Conservation (phyloP, 2,888 invertebrate species). For the Octodonta nipae region DNA sequence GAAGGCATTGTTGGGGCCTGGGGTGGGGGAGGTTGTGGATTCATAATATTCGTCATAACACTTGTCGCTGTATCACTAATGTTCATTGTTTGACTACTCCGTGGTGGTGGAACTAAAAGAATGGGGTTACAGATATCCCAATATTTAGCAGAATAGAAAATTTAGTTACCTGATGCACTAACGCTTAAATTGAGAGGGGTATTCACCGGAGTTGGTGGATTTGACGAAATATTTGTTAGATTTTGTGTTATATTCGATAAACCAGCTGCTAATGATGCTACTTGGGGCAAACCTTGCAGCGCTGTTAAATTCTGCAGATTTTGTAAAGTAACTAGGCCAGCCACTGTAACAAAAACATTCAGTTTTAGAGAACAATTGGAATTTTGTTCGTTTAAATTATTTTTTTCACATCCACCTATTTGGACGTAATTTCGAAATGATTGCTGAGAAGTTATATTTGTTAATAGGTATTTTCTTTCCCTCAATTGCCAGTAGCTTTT, state of each 20-base stretch:
- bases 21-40: constrained; percentile 17
- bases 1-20: constrained; percentile 19
- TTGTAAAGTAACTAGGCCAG: constrained; percentile 57
- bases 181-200: constrained; percentile 75
- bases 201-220: constrained; percentile 46
- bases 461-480: no score
- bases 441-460: no score
- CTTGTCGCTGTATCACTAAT: constrained; percentile 19
- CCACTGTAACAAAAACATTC: constrained; percentile 43
- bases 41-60: constrained; percentile 17
- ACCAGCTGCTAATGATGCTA: constrained; percentile 46
- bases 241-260: constrained; percentile 39
- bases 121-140: neutral
- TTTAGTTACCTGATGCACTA: constrained; percentile 32
- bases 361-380: constrained; percentile 9
- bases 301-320: constrained; percentile 71
- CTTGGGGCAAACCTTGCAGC: constrained; percentile 50
- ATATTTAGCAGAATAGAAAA: neutral
- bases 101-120: constrained; percentile 20
- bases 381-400: no score
- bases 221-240: no score
- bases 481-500: no score
- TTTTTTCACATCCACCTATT: no score
- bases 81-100: constrained; percentile 19
- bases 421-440: no score